phyloP scores from a whole-genome alignment of 2,888 invertebrate genomes.

The Drosophila sordidula region DNA sequence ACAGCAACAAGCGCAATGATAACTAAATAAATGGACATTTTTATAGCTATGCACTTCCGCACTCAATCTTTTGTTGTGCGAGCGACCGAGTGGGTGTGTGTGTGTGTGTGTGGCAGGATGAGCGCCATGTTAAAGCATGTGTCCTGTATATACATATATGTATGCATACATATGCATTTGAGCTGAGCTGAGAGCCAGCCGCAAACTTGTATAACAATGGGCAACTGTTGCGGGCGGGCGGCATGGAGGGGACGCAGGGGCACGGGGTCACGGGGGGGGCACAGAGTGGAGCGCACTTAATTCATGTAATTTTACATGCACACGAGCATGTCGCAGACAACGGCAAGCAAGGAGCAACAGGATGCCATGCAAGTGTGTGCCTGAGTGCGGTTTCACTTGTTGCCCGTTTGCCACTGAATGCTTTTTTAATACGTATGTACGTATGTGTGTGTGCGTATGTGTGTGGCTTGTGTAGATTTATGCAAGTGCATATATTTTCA shows the following conservation, averaged over 20 bases:
- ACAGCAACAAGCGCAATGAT: conserved; percentile 76
- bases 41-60: conserved; percentile 81
- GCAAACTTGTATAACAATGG: conserved; percentile 49
- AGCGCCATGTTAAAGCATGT: conserved; percentile 73
- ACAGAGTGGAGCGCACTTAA: conserved; percentile 69
- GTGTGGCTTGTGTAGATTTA: conserved; percentile 63
- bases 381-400: conserved; percentile 76
- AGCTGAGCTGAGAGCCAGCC: conserved; percentile 40
- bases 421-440: conserved; percentile 44
- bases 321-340: conserved; percentile 63
- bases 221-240: conserved; percentile 40
- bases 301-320: conserved; percentile 80
- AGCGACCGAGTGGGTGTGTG: conserved; percentile 27
- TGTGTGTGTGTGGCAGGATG: conserved; percentile 62
- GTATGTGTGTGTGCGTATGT: conserved; percentile 11
- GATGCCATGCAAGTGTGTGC: conserved; percentile 65
- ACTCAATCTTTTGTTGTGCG: conserved; percentile 76
- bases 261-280: conserved; percentile 17
- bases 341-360: conserved; percentile 69
- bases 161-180: conserved; percentile 44
- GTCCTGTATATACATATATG: conserved; percentile 59
- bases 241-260: not conserved
- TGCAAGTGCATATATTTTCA: conserved; percentile 68
- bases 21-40: conserved; percentile 81
- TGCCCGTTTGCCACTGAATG: conserved; percentile 64